A percentile compares a stretch with the other conserved stretches of the same genome.
Conservation (phyloP, 2,113 vertebrate genomes). For the Oreotragus oreotragus region DNA sequence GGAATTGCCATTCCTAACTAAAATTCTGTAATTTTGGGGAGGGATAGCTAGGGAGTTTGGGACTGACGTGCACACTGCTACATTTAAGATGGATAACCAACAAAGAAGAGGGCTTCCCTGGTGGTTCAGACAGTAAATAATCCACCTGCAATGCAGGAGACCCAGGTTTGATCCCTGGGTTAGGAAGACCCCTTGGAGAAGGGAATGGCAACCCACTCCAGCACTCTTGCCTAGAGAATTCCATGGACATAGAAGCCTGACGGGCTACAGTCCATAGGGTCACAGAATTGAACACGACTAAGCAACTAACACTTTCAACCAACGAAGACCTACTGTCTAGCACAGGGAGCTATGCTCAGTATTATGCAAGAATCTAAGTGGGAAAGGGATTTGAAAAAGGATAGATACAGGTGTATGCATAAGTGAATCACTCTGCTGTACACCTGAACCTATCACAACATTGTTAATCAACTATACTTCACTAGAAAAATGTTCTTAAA, state of each 20-base stretch:
- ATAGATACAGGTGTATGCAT: background rate
- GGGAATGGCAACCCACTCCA: background rate
- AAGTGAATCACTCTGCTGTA: background rate
- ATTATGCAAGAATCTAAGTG: background rate
- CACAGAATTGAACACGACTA: background rate
- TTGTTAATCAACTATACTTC: background rate
- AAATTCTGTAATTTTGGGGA: background rate
- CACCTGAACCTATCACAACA: background rate
- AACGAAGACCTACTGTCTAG: background rate
- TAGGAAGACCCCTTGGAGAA: background rate
- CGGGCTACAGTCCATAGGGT: background rate
- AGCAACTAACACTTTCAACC: background rate
- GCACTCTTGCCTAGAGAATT: background rate
- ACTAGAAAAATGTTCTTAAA: background rate
- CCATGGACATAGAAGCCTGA: background rate
- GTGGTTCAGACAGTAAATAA: background rate
- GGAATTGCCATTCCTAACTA: background rate
- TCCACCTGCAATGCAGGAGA: background rate
- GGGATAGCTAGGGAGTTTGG: background rate
- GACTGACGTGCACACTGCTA: background rate
- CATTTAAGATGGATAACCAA: background rate
- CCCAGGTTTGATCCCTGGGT: background rate
- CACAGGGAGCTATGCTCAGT: background rate
- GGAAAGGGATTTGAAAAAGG: background rate
- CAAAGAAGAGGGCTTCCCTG: background rate